These are phyloP conservation scores for Tetragonula carbonaria DNA, from an alignment of 2,888 invertebrate species.

Conservation along the genomic window DNA sequence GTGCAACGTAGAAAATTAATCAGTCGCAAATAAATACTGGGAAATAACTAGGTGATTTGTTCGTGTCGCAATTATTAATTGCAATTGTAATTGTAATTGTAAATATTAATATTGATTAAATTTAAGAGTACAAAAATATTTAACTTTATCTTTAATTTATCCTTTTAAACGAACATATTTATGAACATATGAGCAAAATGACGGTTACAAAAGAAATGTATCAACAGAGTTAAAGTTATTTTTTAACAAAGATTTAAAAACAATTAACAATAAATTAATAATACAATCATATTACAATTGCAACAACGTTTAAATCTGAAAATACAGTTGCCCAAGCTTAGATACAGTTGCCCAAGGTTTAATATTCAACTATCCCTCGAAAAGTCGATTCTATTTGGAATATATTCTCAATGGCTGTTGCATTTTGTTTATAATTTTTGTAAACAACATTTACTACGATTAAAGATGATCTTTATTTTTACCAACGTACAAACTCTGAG, in stretches of 20 bases:
- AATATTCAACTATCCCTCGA: not conserved
- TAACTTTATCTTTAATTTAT: not conserved
- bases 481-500: constrained; percentile 3
- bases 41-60: no score
- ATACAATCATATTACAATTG: not conserved
- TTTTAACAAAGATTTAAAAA: no score
- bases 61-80: no score
- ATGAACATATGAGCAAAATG: not conserved
- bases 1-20: no score
- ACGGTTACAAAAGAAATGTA: not conserved
- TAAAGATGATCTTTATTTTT: constrained; percentile 36
- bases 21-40: no score
- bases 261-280: not conserved
- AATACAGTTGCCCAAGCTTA: not conserved
- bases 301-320: not conserved
- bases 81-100: no score
- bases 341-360: not conserved
- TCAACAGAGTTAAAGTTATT: not conserved
- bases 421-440: not conserved
- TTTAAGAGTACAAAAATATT: not conserved
- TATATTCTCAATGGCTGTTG: constrained; percentile 16
- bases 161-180: not conserved
- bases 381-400: not conserved
- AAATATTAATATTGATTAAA: no score
- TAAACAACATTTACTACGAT: not conserved